phyloP scores from a whole-genome alignment of 1,140 invertebrate genomes.

The Scaptomyza pallida region DNA sequence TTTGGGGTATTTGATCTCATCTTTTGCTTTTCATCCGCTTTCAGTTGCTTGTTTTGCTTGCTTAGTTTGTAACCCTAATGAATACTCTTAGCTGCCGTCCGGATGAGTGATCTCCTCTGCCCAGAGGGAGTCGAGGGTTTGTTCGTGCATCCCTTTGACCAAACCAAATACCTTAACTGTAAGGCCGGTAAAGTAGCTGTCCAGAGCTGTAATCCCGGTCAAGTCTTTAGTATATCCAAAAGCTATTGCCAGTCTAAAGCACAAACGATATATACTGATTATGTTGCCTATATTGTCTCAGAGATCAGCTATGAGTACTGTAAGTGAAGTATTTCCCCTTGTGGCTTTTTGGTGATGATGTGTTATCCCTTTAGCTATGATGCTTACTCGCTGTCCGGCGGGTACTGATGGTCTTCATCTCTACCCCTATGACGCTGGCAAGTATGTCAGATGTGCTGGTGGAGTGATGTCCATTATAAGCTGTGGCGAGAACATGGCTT shows the following conservation, averaged over 20 bases:
- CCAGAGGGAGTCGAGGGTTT: slow-evolving; percentile 83
- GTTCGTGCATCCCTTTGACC: slow-evolving; percentile 86
- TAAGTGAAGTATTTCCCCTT: slow-evolving; percentile 46
- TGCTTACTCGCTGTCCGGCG: slow-evolving; percentile 53
- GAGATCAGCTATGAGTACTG: slow-evolving; percentile 65
- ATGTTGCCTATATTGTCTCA: slow-evolving; percentile 69
- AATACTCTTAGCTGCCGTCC: slow-evolving; percentile 49
- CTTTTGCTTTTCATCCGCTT: slow-evolving; percentile 38
- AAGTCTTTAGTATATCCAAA: slow-evolving; percentile 87
- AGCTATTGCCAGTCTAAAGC: slow-evolving; percentile 86
- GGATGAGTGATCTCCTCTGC: slow-evolving; percentile 46
- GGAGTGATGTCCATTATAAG: slow-evolving; percentile 47
- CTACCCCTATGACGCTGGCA: slow-evolving; percentile 75
- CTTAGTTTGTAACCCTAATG: slow-evolving; percentile 62
- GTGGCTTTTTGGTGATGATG: background rate
- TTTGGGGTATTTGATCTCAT: slow-evolving; percentile 24
- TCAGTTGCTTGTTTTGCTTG: slow-evolving; percentile 17
- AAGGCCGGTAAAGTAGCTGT: slow-evolving; percentile 85
- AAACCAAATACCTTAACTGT: slow-evolving; percentile 88
- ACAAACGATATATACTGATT: slow-evolving; percentile 84
- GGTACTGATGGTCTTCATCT: slow-evolving; percentile 68
- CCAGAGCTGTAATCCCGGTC: slow-evolving; percentile 87
- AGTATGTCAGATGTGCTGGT: slow-evolving; percentile 62
- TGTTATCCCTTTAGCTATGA: slow-evolving; percentile 47
- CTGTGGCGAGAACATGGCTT: slow-evolving; percentile 47